Evolutionary conservation across 1,140 invertebrate species (phyloP).

Genomic region (Eurosta solidaginis): DNA sequence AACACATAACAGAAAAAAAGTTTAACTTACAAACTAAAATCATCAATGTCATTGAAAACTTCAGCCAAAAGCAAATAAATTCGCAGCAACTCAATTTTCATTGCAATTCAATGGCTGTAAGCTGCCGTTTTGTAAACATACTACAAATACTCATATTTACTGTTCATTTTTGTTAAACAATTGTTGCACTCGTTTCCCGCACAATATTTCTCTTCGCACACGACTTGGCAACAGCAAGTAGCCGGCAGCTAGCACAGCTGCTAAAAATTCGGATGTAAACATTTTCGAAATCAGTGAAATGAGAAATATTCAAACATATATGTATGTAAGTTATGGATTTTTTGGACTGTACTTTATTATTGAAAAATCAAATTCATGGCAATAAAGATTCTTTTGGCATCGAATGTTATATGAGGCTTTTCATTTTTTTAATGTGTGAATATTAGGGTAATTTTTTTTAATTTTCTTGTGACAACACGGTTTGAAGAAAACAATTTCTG

Average conservation of each 20-base stretch:
- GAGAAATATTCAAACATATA: background rate
- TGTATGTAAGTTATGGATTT: background rate
- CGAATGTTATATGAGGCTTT: background rate
- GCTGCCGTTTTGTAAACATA: background rate
- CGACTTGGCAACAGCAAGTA: background rate
- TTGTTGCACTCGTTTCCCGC: background rate
- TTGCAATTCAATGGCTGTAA: background rate
- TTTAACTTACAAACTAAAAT: background rate
- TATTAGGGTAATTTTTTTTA: background rate
- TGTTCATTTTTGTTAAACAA: background rate
- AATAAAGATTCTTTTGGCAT: background rate
- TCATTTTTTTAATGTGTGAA: background rate
- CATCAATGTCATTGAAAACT: background rate
- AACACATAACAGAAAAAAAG: background rate
- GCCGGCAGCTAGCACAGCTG: background rate
- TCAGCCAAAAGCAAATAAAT: background rate
- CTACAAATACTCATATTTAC: too few species aligned
- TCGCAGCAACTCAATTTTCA: conserved; percentile 4
- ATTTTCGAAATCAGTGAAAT: conserved; percentile 6
- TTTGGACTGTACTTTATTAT: background rate
- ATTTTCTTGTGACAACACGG: too few species aligned
- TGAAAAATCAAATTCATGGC: background rate
- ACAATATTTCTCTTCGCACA: too few species aligned
- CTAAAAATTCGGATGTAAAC: background rate
- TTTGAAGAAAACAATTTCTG: too few species aligned